These are phyloP conservation scores for Sebastes itinus DNA, from an alignment of 2,797 vertebrate genomes.

Conservation along the genomic window DNA sequence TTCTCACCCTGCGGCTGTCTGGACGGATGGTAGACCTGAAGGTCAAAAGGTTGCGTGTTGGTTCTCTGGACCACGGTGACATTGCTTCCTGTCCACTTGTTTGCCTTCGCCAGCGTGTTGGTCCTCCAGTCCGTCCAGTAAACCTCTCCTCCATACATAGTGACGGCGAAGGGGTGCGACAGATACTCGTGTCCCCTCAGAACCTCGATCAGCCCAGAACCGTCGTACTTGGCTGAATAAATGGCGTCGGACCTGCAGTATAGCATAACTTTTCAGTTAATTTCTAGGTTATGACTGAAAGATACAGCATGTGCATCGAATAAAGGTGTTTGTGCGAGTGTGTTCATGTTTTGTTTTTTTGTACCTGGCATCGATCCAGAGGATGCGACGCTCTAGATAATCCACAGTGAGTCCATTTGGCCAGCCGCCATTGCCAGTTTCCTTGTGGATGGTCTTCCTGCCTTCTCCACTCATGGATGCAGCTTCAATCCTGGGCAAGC, in stretches of 20 bases:
- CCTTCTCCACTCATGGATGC: slow-evolving; percentile 97
- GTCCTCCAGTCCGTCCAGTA: slow-evolving; percentile 99
- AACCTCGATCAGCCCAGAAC: slow-evolving; percentile 91
- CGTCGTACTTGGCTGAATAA: slow-evolving; percentile 95
- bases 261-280: neutral
- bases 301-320: neutral
- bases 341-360: slow-evolving; percentile 3
- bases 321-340: neutral
- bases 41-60: slow-evolving; percentile 95
- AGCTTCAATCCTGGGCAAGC: slow-evolving; percentile 94
- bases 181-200: slow-evolving; percentile 94
- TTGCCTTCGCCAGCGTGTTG: slow-evolving; percentile 95
- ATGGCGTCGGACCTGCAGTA: slow-evolving; percentile 92
- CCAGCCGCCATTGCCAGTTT: slow-evolving; percentile 95
- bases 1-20: slow-evolving; percentile 91
- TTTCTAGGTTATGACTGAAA: neutral
- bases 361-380: slow-evolving; percentile 98
- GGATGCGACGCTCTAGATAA: slow-evolving; percentile 94
- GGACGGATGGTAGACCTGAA: slow-evolving; percentile 95
- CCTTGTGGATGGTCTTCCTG: slow-evolving; percentile 95
- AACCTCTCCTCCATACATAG: slow-evolving; percentile 94
- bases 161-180: slow-evolving; percentile 96
- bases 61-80: slow-evolving; percentile 97
- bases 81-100: slow-evolving; percentile 96
- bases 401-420: slow-evolving; percentile 97